These are phyloP conservation scores for Cephus spinipes DNA, from an alignment of 2,888 invertebrate species.

Conservation along the genomic window DNA sequence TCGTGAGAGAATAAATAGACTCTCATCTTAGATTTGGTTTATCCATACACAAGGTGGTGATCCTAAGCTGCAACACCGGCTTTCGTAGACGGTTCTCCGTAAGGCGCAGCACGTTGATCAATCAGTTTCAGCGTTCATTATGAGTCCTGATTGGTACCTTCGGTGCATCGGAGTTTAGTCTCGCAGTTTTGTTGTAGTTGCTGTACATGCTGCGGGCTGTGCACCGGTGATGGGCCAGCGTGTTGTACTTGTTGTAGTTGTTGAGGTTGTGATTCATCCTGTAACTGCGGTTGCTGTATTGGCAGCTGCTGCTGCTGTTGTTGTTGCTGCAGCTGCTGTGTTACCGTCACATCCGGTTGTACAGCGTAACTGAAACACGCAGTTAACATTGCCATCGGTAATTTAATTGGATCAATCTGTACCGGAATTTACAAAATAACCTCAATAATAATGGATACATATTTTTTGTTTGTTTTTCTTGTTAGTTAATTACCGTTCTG, in stretches of 20 bases:
- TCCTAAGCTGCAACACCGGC: conserved; percentile 16
- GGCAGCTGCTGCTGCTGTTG: conserved; percentile 30
- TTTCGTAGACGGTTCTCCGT: conserved; percentile 41
- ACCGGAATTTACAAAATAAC: neutral
- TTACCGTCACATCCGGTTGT: conserved; percentile 33
- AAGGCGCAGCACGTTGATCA: conserved; percentile 43
- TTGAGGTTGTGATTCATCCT: conserved; percentile 14
- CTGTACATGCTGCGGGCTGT: conserved; percentile 38
- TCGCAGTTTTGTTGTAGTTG: neutral
- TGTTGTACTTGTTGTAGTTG: conserved; percentile 44
- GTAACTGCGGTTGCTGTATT: conserved; percentile 27
- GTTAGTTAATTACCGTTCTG: conserved; percentile 18
- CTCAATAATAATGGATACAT: neutral
- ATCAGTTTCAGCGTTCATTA: conserved; percentile 54
- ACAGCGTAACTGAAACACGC: conserved; percentile 11
- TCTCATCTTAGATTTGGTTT: conserved; percentile 39
- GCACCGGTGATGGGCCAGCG: conserved; percentile 48
- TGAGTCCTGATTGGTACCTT: conserved; percentile 58
- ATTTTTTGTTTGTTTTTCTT: neutral
- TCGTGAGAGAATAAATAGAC: conserved; percentile 29
- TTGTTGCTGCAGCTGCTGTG: conserved; percentile 30
- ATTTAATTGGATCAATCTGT: neutral
- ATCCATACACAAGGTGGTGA: conserved; percentile 50
- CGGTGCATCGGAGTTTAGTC: neutral
- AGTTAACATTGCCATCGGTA: neutral